Conservation (phyloP, 2,113 vertebrate species). For the Desmodus rotundus region DNA sequence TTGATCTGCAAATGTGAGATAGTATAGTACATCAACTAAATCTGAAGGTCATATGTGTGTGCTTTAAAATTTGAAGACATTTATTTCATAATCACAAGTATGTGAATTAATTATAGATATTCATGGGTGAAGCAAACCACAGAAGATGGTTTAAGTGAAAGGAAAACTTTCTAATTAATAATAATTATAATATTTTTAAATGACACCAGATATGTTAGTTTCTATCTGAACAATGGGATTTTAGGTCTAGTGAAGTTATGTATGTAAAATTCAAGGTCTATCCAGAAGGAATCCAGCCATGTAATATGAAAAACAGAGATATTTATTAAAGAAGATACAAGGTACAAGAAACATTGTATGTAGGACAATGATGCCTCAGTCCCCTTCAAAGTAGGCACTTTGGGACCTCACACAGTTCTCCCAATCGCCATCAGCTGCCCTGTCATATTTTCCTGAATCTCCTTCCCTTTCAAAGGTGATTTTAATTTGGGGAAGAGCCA, state of each 20-base stretch:
- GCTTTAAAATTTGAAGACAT: slow-evolving; percentile 58
- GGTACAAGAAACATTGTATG: too few relatives aligned
- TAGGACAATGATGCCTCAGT: too few relatives aligned
- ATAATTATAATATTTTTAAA: neutral
- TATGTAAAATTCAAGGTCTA: neutral
- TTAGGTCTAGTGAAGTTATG: neutral
- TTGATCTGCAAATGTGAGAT: slow-evolving; percentile 61
- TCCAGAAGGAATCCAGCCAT: too few relatives aligned
- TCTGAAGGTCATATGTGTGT: neutral
- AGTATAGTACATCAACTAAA: neutral
- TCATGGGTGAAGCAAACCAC: slow-evolving; percentile 59
- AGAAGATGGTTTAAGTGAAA: slow-evolving; percentile 48
- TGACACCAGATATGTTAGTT: neutral
- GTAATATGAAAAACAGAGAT: too few relatives aligned
- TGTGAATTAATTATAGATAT: slow-evolving; percentile 60
- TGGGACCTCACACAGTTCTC: too few relatives aligned
- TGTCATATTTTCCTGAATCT: too few relatives aligned
- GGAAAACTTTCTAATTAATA: neutral
- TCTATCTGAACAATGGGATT: neutral
- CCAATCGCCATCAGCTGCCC: too few relatives aligned
- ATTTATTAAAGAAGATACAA: too few relatives aligned
- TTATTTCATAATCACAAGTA: slow-evolving; percentile 63
- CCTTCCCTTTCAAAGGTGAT: too few relatives aligned
- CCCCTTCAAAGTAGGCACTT: too few relatives aligned
- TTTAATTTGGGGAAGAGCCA: too few relatives aligned